Evolutionary conservation across 2,113 vertebrate species (phyloP), one percentile per base, ranked within the genome.

Genomic region (Tenrec ecaudatus): DNA sequence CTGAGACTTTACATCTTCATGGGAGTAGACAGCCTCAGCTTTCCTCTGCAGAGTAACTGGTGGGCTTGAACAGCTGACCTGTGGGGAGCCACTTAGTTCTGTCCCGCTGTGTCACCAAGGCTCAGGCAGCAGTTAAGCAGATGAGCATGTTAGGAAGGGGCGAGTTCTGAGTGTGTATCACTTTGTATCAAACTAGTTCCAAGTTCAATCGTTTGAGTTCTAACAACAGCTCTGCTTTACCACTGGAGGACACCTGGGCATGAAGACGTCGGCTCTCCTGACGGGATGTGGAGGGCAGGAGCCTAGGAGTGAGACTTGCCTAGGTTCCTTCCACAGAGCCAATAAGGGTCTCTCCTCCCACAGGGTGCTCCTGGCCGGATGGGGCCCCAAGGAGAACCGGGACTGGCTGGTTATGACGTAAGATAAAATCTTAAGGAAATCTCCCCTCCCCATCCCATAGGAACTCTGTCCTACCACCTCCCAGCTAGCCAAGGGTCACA

Each of bases 291-390:
- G 47, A 53, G 40, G 15, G 33, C 25, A 6, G 29, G 43, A 14
- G 19, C 33, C 31, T 6, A 27, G 10, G 62, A 66, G 77, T 4
- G 15, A 86, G 31, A 3, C 25, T 0, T 12, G 0, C 57, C 78
- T 0, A 1, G 5, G n/a, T 69, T n/a, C 23, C n/a, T 1, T 1
- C 33, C 1, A 40, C 53, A 60, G 33, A 62, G 12, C 75, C 69
- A 90, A 83, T 6, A 0, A 2, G 8, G 1, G 29, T 88, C 69
- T 85, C 15, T 93, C 62, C 86, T 69, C 90, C 90, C 92, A 6
- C 31, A 99, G 99, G 99, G 99, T 78, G 98, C 98, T 97, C 99
- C 99, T 0, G 99, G 99, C 82, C 98, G 98, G 76, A 99, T 99
- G 99, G 99, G 99, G 90, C 96, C 98, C 92, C 99, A 99, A 94